Evolutionary conservation across 2,113 vertebrate species (phyloP).

Genomic region (Lophura nycthemera): DNA sequence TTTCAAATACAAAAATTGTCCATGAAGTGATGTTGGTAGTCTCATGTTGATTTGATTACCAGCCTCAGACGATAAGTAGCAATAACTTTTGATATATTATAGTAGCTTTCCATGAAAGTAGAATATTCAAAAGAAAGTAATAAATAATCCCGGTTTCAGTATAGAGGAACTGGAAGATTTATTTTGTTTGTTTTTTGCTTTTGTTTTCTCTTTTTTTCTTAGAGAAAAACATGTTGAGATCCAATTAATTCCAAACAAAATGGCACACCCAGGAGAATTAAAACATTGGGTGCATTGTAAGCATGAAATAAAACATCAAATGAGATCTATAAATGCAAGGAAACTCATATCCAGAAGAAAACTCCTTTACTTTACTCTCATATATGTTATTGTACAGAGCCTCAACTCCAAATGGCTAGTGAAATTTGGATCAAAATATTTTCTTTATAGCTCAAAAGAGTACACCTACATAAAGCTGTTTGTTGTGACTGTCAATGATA

Average conservation of each 20-base stretch:
- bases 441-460: neutral
- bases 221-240: fast-evolving
- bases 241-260: neutral
- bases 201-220: neutral
- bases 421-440: neutral
- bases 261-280: neutral
- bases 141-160: neutral
- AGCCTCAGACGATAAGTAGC: neutral
- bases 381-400: neutral
- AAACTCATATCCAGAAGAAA: neutral
- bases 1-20: too few species aligned
- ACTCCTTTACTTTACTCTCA: neutral
- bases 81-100: neutral
- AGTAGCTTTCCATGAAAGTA: neutral
- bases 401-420: neutral
- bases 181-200: neutral
- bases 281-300: neutral
- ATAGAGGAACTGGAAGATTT: neutral
- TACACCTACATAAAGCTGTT: neutral
- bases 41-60: too few species aligned
- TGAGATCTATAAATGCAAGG: neutral
- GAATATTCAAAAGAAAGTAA: neutral
- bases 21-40: too few species aligned
- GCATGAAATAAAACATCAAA: neutral
- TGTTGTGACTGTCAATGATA: neutral